Evolutionary conservation across 2,797 vertebrate genomes (phyloP).

Genomic region (Dermochelys coriacea): DNA sequence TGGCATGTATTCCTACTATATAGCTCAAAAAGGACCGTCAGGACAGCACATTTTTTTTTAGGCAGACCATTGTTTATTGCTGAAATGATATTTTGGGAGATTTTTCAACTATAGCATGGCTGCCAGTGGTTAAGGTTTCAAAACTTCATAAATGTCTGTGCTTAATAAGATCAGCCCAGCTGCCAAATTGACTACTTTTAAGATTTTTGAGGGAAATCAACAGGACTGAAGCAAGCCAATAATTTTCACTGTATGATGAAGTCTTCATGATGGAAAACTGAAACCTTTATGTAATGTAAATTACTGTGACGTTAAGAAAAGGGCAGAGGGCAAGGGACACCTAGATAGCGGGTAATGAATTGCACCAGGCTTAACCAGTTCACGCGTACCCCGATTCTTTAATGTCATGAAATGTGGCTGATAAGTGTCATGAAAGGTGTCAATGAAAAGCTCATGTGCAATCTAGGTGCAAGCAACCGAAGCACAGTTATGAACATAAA

Average conservation of each 20-base stretch:
- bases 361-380: neutral
- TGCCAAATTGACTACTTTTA: conserved; percentile 64
- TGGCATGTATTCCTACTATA: conserved; percentile 36
- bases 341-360: neutral
- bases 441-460: neutral
- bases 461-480: neutral
- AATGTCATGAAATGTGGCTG: neutral
- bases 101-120: conserved; percentile 56
- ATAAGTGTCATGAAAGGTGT: neutral
- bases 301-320: conserved; percentile 4
- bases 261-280: conserved; percentile 46
- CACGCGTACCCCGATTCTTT: neutral
- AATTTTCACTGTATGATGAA: conserved; percentile 59
- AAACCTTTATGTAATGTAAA: conserved; percentile 40
- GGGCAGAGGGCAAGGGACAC: neutral
- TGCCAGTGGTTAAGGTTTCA: conserved; percentile 66
- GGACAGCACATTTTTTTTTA: conserved; percentile 65
- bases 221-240: conserved; percentile 23
- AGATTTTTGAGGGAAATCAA: conserved; percentile 48
- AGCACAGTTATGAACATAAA: neutral
- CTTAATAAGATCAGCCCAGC: conserved; percentile 60
- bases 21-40: conserved; percentile 62
- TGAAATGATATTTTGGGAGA: conserved; percentile 62
- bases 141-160: conserved; percentile 55
- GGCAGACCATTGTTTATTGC: conserved; percentile 68